Evolutionary conservation across 1,140 invertebrate species (phyloP).

Genomic region (Cydia strobilella): DNA sequence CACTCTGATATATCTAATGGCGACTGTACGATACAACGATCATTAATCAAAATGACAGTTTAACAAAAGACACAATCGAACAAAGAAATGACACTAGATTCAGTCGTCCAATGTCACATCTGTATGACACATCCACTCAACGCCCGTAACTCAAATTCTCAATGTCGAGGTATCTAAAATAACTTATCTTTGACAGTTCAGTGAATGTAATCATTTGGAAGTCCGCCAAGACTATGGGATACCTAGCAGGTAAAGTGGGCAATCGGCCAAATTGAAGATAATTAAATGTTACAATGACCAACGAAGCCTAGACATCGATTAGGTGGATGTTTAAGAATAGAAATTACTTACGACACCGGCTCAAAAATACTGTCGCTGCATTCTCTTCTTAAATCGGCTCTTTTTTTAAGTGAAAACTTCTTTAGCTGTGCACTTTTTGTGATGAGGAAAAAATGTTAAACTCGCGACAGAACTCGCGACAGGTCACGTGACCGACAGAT

Average conservation of each 20-base stretch:
- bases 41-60: constrained; percentile 34
- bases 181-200: constrained; percentile 79
- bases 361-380: neutral
- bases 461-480: too few species aligned
- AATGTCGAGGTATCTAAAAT: constrained; percentile 77
- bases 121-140: constrained; percentile 52
- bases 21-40: neutral
- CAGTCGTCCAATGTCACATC: constrained; percentile 41
- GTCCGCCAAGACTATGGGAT: constrained; percentile 61
- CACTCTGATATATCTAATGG: too few species aligned
- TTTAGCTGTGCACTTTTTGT: too few species aligned
- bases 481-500: too few species aligned
- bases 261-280: constrained; percentile 75
- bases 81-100: constrained; percentile 34
- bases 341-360: constrained; percentile 41
- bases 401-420: too few species aligned
- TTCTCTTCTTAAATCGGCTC: neutral
- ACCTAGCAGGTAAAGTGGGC: constrained; percentile 76
- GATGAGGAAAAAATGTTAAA: too few species aligned
- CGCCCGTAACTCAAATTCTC: constrained; percentile 52
- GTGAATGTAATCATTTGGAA: constrained; percentile 76
- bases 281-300: constrained; percentile 78
- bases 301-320: constrained; percentile 66
- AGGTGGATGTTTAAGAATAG: constrained; percentile 57
- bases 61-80: constrained; percentile 20